Conservation (phyloP, 2,797 vertebrate species). For the Lophotriccus pileatus region DNA sequence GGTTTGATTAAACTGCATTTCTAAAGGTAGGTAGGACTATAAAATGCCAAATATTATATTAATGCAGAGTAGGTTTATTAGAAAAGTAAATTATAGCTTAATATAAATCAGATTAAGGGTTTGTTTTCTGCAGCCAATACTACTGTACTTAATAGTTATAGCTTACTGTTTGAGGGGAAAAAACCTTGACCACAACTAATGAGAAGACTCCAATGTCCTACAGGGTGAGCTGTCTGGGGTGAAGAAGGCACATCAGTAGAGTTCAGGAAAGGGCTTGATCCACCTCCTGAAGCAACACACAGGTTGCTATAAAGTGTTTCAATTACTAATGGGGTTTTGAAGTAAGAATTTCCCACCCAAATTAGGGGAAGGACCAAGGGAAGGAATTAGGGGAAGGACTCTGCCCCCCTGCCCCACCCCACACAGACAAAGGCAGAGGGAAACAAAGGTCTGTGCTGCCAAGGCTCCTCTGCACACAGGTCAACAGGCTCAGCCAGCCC, state of each 20-base stretch:
- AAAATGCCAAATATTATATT: constrained; percentile 47
- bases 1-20: constrained; percentile 48
- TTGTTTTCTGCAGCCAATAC: background rate
- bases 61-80: constrained; percentile 54
- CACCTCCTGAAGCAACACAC: background rate
- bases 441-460: fast-evolving
- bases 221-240: background rate
- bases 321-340: background rate
- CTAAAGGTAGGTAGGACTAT: constrained; percentile 53
- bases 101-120: constrained; percentile 48
- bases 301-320: background rate
- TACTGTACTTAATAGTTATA: background rate
- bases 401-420: fast-evolving
- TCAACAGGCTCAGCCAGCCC: background rate
- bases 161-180: background rate
- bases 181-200: background rate
- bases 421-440: background rate
- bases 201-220: fast-evolving
- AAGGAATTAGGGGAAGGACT: background rate
- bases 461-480: background rate
- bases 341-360: background rate
- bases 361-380: background rate
- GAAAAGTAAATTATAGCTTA: constrained; percentile 55
- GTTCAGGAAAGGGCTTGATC: background rate
- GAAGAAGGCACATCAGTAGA: background rate